phyloP scores from a whole-genome alignment of 1,140 invertebrate species.

The Drosophila baimaii region DNA sequence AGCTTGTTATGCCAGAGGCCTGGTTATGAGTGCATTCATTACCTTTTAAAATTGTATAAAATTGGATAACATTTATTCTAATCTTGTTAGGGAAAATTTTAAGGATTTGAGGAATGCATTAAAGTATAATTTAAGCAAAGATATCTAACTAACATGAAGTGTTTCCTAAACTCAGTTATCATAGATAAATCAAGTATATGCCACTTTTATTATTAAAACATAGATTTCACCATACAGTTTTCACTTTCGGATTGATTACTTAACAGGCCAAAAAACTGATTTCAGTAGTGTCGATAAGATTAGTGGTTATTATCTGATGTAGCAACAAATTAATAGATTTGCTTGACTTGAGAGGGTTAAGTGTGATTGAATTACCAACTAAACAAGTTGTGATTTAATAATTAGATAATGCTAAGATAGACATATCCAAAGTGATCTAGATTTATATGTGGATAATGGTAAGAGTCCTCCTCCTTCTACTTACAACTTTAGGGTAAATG shows the following conservation, averaged over 20 bases:
- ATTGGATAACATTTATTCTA: background rate
- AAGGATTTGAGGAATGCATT: background rate
- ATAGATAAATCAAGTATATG: background rate
- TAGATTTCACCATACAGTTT: slow-evolving; percentile 46
- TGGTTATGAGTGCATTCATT: background rate
- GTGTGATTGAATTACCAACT: background rate
- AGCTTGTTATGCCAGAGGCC: slow-evolving; percentile 35
- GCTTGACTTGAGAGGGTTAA: background rate
- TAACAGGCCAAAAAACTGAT: slow-evolving; percentile 32
- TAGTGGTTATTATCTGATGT: slow-evolving; percentile 16
- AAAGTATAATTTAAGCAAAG: background rate
- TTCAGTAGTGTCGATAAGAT: slow-evolving; percentile 62
- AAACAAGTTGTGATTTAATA: background rate
- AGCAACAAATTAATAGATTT: slow-evolving; percentile 3
- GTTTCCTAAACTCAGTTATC: background rate
- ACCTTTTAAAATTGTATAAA: background rate
- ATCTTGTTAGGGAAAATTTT: background rate
- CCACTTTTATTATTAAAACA: slow-evolving; percentile 20
- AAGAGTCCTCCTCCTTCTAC: too few relatives aligned
- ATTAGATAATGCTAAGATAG: background rate
- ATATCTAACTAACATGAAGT: slow-evolving; percentile 2
- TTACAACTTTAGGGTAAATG: too few relatives aligned
- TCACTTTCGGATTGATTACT: slow-evolving; percentile 32
- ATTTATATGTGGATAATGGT: background rate
- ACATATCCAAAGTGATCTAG: background rate